Conservation (phyloP, 2,797 vertebrate species). For the Microhierax caerulescens region DNA sequence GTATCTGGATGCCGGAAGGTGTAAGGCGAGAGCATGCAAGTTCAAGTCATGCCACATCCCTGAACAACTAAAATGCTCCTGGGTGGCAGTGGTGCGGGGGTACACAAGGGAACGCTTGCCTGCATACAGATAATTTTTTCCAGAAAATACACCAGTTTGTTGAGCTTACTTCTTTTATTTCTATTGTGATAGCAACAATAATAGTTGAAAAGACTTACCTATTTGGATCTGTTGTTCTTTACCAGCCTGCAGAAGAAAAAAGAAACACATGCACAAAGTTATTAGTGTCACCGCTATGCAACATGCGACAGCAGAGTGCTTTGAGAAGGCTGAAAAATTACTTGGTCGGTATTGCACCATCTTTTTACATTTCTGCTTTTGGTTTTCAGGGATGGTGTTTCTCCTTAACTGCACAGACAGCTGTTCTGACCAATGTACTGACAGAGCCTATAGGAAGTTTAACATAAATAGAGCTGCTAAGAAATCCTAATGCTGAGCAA, state of each 20-base stretch:
- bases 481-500: neutral
- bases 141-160: neutral
- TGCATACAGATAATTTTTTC: neutral
- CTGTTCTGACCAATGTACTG: neutral
- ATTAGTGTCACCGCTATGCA: constrained; percentile 9
- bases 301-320: neutral
- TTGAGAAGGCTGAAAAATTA: neutral
- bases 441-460: neutral
- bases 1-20: fast-evolving
- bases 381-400: constrained; percentile 14
- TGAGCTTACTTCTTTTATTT: neutral
- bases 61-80: neutral
- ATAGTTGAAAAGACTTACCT: constrained; percentile 79
- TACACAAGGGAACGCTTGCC: neutral
- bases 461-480: neutral
- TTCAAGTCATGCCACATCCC: neutral
- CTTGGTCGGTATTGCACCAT: neutral
- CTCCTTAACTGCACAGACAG: neutral
- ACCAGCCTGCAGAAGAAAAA: constrained; percentile 80
- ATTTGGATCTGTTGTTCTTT: constrained; percentile 79
- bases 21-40: neutral
- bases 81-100: neutral
- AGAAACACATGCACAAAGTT: constrained; percentile 35
- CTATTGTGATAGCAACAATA: neutral
- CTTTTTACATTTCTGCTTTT: neutral